Conservation (phyloP, 2,888 invertebrate species). For the Drosophila niveifrons region DNA sequence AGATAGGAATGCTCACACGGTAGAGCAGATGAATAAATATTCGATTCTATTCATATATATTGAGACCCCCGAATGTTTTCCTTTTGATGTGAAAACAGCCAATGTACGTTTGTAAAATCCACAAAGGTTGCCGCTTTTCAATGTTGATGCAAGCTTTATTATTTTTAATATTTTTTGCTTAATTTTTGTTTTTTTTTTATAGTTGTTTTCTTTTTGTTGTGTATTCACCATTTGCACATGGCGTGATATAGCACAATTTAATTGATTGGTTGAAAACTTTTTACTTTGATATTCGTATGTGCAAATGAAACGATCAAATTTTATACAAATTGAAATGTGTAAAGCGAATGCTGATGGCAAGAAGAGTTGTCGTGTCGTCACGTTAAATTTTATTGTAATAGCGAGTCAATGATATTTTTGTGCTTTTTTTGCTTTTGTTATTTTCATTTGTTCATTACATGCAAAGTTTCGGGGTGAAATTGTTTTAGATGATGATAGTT, state of each 20-base stretch:
- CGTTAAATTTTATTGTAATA: not conserved
- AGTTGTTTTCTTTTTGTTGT: slow-evolving; percentile 3
- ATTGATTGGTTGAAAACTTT: slow-evolving; percentile 3
- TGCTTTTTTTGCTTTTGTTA: not conserved
- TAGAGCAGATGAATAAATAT: slow-evolving; percentile 44
- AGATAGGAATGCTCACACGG: slow-evolving; percentile 5
- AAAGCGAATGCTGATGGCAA: not conserved
- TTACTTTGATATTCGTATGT: not conserved
- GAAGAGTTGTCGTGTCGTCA: not conserved
- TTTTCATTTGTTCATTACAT: not conserved
- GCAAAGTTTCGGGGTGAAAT: not conserved
- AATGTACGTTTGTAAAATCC: slow-evolving; percentile 22
- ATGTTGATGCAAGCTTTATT: slow-evolving; percentile 21
- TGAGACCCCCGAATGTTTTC: slow-evolving; percentile 34
- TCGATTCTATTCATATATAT: slow-evolving; percentile 29
- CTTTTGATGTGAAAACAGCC: slow-evolving; percentile 35
- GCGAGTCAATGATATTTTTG: not conserved
- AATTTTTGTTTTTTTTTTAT: slow-evolving; percentile 6
- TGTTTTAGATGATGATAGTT: not conserved
- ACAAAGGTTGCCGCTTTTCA: slow-evolving; percentile 32
- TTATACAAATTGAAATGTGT: slow-evolving; percentile 7
- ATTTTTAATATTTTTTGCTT: not conserved
- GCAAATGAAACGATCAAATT: slow-evolving; percentile 11
- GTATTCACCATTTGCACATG: slow-evolving; percentile 3
- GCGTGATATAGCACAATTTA: slow-evolving; percentile 11